phyloP scores from a whole-genome alignment of 2,888 invertebrate genomes.

The Drosophila hamatofila region DNA sequence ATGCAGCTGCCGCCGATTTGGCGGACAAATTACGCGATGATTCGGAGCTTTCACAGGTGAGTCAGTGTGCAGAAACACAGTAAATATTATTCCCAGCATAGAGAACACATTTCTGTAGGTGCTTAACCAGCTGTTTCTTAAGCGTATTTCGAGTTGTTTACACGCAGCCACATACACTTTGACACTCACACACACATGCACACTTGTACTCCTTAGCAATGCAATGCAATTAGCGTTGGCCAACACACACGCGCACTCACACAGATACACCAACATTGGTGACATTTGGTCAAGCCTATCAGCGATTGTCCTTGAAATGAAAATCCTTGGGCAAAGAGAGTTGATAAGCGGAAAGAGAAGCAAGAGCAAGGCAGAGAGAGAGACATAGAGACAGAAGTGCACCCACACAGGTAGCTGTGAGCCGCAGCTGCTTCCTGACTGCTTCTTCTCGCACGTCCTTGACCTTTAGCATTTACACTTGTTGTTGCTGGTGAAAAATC shows the following conservation, averaged over 20 bases:
- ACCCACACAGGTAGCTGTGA: slow-evolving; percentile 60
- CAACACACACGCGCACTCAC: slow-evolving; percentile 10
- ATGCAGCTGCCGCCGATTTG: slow-evolving; percentile 68
- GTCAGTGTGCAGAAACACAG: slow-evolving; percentile 35
- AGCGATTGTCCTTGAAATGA: slow-evolving; percentile 63
- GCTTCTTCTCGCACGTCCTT: slow-evolving; percentile 58
- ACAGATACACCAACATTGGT: slow-evolving; percentile 25
- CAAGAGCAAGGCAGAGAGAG: neutral
- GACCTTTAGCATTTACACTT: slow-evolving; percentile 74
- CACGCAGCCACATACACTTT: slow-evolving; percentile 14
- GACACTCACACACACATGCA: neutral
- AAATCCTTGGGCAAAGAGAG: slow-evolving; percentile 63
- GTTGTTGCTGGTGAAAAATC: slow-evolving; percentile 72
- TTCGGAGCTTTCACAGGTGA: slow-evolving; percentile 89
- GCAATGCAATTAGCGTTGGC: slow-evolving; percentile 22
- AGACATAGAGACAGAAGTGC: slow-evolving; percentile 13
- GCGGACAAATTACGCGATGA: slow-evolving; percentile 89
- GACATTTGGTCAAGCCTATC: slow-evolving; percentile 39
- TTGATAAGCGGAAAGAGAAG: slow-evolving; percentile 18
- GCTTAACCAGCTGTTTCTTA: slow-evolving; percentile 44
- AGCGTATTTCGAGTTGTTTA: slow-evolving; percentile 34
- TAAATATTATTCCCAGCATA: slow-evolving; percentile 27
- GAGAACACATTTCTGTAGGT: slow-evolving; percentile 49
- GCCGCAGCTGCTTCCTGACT: slow-evolving; percentile 34
- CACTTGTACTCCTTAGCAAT: neutral